phyloP scores from a whole-genome alignment of 2,113 vertebrate genomes.

The Zosterops hypoxanthus region DNA sequence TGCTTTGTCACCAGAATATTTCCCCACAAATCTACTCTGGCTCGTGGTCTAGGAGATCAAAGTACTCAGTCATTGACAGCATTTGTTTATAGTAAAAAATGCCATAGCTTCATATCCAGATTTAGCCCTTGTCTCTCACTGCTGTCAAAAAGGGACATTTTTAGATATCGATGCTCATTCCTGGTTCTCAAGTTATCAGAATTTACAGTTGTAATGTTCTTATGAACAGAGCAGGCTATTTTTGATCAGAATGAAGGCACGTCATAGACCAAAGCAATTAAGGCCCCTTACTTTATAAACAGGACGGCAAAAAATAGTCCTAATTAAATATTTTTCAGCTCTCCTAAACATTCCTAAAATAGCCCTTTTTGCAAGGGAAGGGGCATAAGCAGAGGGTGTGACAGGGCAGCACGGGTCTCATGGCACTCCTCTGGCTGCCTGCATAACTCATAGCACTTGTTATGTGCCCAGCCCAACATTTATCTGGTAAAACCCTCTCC shows the following conservation, averaged over 20 bases:
- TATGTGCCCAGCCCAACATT: background rate
- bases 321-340: conserved; percentile 19
- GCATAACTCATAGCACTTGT: background rate
- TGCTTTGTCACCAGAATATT: conserved; percentile 9
- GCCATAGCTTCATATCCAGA: conserved; percentile 33
- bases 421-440: background rate
- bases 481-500: background rate
- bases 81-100: conserved; percentile 56
- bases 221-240: conserved; percentile 4
- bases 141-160: conserved; percentile 42
- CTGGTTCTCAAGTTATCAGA: conserved; percentile 52
- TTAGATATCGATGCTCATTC: background rate
- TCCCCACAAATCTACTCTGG: conserved; percentile 2
- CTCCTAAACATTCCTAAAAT: conserved; percentile 3
- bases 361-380: background rate
- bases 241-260: background rate
- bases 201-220: conserved; percentile 27
- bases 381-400: background rate
- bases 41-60: background rate
- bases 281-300: background rate
- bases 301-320: background rate
- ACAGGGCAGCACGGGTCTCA: fast-evolving
- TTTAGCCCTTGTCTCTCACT: background rate
- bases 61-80: conserved; percentile 5
- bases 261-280: background rate